phyloP scores from a whole-genome alignment of 2,888 invertebrate species.

The Lasioglossum figueresi region DNA sequence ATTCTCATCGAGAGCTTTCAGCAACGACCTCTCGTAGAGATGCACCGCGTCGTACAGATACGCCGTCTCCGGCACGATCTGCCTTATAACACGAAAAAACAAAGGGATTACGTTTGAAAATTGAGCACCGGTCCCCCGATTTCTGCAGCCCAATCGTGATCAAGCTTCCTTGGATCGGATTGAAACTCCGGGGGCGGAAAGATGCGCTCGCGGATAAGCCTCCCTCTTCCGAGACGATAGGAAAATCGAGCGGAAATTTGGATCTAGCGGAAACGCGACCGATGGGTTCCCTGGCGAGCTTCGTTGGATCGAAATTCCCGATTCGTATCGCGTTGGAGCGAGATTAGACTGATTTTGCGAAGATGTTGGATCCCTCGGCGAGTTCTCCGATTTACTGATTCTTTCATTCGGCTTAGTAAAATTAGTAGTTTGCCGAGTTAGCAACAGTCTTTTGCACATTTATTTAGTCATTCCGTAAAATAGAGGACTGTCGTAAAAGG shows the following conservation, averaged over 20 bases:
- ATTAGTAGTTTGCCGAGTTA: too few relatives aligned
- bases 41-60: constrained; percentile 97
- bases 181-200: constrained; percentile 9
- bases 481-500: too few relatives aligned
- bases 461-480: too few relatives aligned
- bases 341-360: neutral
- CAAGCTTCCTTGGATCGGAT: neutral
- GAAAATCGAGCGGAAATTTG: constrained; percentile 12
- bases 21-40: constrained; percentile 93
- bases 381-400: neutral
- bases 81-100: constrained; percentile 76
- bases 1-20: constrained; percentile 88
- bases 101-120: constrained; percentile 56
- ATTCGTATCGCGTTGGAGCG: neutral
- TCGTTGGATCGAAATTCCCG: neutral
- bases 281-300: neutral
- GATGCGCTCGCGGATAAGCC: neutral
- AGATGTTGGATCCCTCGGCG: neutral
- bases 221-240: neutral
- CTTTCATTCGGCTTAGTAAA: neutral
- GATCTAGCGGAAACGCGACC: neutral
- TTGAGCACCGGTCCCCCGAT: neutral
- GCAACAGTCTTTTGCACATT: too few relatives aligned
- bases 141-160: neutral
- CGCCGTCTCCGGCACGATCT: constrained; percentile 95